phyloP scores from a whole-genome alignment of 2,797 vertebrate species.

The Muraenolepis orangiensis region DNA sequence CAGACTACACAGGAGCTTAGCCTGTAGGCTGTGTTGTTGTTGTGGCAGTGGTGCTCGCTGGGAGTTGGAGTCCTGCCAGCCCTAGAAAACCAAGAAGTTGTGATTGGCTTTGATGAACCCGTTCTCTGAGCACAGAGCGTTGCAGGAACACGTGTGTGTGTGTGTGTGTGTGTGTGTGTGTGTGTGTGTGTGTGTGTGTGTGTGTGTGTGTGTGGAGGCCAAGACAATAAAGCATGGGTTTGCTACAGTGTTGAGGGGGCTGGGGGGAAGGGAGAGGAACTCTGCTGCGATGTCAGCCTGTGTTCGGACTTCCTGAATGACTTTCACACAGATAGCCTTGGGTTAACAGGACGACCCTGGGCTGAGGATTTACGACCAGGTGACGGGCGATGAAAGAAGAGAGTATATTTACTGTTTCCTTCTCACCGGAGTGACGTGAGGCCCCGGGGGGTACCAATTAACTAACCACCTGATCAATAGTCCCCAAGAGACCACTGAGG shows the following conservation, averaged over 20 bases:
- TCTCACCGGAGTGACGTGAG: background rate
- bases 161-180: no score
- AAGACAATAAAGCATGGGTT: conserved; percentile 1
- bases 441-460: conserved; percentile 7
- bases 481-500: conserved; percentile 16
- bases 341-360: background rate
- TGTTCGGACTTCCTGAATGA: background rate
- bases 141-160: no score
- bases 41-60: conserved; percentile 36
- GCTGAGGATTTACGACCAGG: background rate
- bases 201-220: conserved; percentile 33
- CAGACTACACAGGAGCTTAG: conserved; percentile 44
- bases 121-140: conserved; percentile 41
- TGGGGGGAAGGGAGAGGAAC: background rate
- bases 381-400: background rate
- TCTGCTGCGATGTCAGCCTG: background rate
- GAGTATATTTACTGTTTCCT: conserved; percentile 1
- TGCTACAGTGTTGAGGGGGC: conserved; percentile 4
- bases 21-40: conserved; percentile 27
- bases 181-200: no score
- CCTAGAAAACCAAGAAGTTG: conserved; percentile 13
- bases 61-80: conserved; percentile 46
- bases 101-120: conserved; percentile 36
- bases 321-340: background rate
- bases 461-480: conserved; percentile 36